Evolutionary conservation across 2,113 vertebrate genomes (phyloP), one percentile per base, ranked within the genome.

Genomic region (Callipepla squamata): DNA sequence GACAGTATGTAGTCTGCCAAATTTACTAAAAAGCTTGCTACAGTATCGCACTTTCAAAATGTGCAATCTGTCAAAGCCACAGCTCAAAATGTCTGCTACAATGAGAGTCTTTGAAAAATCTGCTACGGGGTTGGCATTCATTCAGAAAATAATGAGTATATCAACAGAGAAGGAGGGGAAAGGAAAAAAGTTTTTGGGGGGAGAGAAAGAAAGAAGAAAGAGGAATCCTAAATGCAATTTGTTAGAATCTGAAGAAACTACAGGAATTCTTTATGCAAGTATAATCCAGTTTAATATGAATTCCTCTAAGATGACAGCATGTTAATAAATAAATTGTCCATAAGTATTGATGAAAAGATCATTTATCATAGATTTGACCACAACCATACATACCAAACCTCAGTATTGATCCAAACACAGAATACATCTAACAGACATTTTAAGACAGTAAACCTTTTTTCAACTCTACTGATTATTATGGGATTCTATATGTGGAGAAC

Each of bases 1-100:
- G 94, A 96, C 92, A 96, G 93, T 94, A 93, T 96, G 93, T 94
- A 92, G 92, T 92, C 95, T 96, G 94, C 95, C 95, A 96, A 96
- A 96, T 94, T 95, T 94, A 89, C 93, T 94, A 95, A 94, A 94
- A 96, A 85, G 80, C 92, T 96, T 93, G 87, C 96, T 96, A 81
- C 83, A 94, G 78, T 82, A 96, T 92, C 87, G 0, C 96, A 95
- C 86, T 95, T 94, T 79, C 86, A 93, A 96, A 96, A 95, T 92
- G 93, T 96, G 89, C 80, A 94, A 96, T 93, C 91, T 93, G 94
- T 92, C 95, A 93, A 96, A 97, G 92, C 75, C 90, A 84, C 78
- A 85, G 78, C 87, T 94, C 93, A 92, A 88, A 92, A 94, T 85
- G 90, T 92, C 92, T 91, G 90, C 65, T 95, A 82, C 4, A 2